Evolutionary conservation across 2,888 invertebrate species (phyloP), one percentile per base, ranked within the genome.

Genomic region (Catocala nupta): DNA sequence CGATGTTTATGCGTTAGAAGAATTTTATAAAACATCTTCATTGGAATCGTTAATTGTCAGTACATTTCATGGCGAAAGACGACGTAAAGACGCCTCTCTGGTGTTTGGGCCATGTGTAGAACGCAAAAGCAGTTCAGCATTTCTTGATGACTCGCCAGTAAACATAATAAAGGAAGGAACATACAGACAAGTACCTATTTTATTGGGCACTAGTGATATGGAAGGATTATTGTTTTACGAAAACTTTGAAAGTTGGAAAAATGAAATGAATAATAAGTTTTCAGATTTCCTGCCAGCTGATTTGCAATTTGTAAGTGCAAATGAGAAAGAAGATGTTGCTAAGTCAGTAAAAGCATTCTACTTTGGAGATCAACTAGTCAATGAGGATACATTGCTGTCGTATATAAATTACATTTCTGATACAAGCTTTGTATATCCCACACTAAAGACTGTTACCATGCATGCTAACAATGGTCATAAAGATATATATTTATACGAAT

Each of bases 391-490:
- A 5, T 60, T 81, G 54, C 44, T 70, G 11, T 5, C 59, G 6
- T 86, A 71, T 45, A 67, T 80, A 12, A 59, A 68, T 55, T 88
- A 77, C 44, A 79, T 78, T 50, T 73, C 85, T 5, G 93, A 96
- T 94, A 44, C 78, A 8, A 12, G 81, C 5, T 86, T 88, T 70
- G 72, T 63, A 4, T 84, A 81, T 64, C 75, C 84, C 0, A 82
- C 80, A 59, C 59, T 88, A 9, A 81, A 79, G 52, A 70, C 81
- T 5, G 59, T 81, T 1, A 79, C 75, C 55, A 34, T 82, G 12
- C 82, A 83, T 7, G 50, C 62, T 0, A 62, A 71, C 36, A 67
- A 73, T 42, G 80, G 81, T 0, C 73, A 81, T 44, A 66, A 85
- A 43, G 64, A 75, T 39, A 78, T 86, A 50, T 86, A 83, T 66